Conservation (phyloP, 2,797 vertebrate species). For the Sebastes ruberrimus region DNA sequence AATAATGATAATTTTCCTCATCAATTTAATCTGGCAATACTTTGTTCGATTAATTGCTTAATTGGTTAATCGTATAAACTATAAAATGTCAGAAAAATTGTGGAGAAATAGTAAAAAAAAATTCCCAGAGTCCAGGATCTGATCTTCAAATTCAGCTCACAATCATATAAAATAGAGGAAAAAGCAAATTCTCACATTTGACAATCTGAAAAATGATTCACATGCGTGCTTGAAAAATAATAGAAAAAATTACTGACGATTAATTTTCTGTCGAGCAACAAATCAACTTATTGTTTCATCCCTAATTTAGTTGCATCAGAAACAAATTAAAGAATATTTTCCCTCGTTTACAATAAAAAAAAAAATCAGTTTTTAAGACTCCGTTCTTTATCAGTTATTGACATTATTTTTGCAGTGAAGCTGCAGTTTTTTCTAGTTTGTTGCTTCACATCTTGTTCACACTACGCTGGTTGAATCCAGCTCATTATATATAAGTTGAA, state of each 20-base stretch:
- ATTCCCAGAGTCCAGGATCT: neutral
- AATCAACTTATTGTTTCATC: neutral
- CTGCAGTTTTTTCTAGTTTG: neutral
- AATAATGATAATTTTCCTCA: no score
- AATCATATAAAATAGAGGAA: neutral
- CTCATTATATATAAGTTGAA: neutral
- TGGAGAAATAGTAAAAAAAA: neutral
- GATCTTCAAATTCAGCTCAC: neutral
- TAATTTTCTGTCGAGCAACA: neutral
- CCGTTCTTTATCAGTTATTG: neutral
- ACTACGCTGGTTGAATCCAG: neutral
- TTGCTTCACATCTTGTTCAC: neutral
- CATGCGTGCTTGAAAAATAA: no score
- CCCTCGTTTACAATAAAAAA: neutral
- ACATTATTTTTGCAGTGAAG: neutral
- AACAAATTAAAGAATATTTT: neutral
- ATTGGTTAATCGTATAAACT: neutral
- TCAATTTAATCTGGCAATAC: neutral
- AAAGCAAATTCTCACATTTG: neutral
- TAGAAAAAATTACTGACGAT: neutral
- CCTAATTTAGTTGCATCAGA: neutral
- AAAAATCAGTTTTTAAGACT: constrained; percentile 4
- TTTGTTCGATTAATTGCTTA: neutral
- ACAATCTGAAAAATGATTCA: neutral
- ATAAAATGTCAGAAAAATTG: neutral